Evolutionary conservation across 2,888 invertebrate genomes (phyloP).

Genomic region (Celastrina argiolus): DNA sequence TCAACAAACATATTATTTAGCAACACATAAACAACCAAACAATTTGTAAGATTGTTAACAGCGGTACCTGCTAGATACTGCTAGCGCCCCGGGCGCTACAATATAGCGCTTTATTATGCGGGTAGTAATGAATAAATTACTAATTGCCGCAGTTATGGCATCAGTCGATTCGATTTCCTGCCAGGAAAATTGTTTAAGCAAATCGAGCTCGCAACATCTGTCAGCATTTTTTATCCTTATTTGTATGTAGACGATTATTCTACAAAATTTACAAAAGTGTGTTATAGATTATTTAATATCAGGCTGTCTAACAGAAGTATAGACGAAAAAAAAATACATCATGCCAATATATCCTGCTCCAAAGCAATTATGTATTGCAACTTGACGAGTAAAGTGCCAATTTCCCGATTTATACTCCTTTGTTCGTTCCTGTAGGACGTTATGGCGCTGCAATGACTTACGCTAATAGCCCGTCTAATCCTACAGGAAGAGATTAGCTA

Average conservation of each 20-base stretch:
- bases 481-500: conserved; percentile 15
- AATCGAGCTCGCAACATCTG: no score
- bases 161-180: no score
- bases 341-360: not conserved
- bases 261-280: no score
- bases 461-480: conserved; percentile 14
- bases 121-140: conserved; percentile 35
- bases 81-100: conserved; percentile 15
- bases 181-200: no score
- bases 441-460: conserved; percentile 13
- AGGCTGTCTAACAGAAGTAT: no score
- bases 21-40: conserved; percentile 3
- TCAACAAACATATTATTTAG: not conserved
- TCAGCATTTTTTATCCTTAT: no score
- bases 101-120: conserved; percentile 32
- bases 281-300: no score
- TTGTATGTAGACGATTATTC: no score
- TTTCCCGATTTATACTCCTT: not conserved
- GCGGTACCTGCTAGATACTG: conserved; percentile 16
- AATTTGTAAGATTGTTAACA: not conserved
- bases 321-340: no score
- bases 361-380: not conserved
- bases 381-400: not conserved
- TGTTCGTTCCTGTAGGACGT: not conserved
- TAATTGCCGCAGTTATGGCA: conserved; percentile 30